These are phyloP conservation scores for Plotosus lineatus DNA, from an alignment of 2,113 vertebrate genomes.

Conservation along the genomic window DNA sequence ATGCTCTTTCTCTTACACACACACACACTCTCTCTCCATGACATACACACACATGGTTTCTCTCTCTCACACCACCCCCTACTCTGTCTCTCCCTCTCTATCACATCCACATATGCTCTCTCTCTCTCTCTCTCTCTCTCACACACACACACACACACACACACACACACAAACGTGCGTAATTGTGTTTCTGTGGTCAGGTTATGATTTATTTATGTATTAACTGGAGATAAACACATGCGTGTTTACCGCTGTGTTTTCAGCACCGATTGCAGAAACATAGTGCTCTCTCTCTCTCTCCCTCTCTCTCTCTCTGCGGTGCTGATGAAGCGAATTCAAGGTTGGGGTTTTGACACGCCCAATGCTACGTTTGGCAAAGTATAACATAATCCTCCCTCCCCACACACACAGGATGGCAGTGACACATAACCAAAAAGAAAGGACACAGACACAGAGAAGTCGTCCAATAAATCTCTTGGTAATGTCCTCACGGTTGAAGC, in stretches of 20 bases:
- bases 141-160: background rate
- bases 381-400: background rate
- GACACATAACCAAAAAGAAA: background rate
- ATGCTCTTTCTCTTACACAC: too few species aligned
- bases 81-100: too few species aligned
- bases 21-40: too few species aligned
- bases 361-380: background rate
- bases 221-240: conserved; percentile 8
- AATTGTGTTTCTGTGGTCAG: background rate
- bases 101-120: too few species aligned
- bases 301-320: background rate
- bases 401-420: background rate
- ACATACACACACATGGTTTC: too few species aligned
- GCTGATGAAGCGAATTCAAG: conserved; percentile 6
- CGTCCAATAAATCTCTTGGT: background rate
- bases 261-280: background rate
- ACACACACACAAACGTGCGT: background rate
- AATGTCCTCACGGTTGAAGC: background rate
- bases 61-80: too few species aligned
- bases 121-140: too few species aligned
- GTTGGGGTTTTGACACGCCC: conserved; percentile 4
- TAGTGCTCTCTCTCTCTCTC: background rate
- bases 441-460: background rate
- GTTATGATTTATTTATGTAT: conserved; percentile 20
- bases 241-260: conserved; percentile 17